Evolutionary conservation across 2,888 invertebrate genomes (phyloP), one percentile per base, ranked within the genome.

Genomic region (Creontiades dilutus): DNA sequence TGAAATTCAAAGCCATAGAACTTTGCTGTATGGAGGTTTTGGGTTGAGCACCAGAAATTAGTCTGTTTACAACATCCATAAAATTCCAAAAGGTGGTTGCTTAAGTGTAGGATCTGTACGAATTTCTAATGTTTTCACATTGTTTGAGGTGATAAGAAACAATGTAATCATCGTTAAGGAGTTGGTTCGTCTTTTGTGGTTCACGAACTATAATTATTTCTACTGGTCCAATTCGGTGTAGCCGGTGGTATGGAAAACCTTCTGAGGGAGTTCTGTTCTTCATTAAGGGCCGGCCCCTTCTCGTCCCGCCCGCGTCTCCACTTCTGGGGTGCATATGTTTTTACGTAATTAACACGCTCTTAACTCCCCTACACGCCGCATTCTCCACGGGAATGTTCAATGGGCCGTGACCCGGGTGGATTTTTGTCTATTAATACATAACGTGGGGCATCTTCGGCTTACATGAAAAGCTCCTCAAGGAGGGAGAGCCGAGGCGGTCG

Each of bases 301-400:
- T 14, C 81, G 16, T 2, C 37, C 16, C 80, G 3, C 14, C 37
- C 37, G 7, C 37, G 2, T 37, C 80, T 37, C 27, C 16, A 47
- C 86, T 86, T 47, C 48, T 86, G 75, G 14, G 57, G 75, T 86
- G 86, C 86, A 86, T 86, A 86, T 86, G 86, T 86, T 86, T 46
- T 86, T 37, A 86, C 86, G 86, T 86, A 86, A 86, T 86, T 86
- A 86, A 86, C 86, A 86, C 86, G 86, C 86, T 86, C 86, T 86
- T 75, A 86, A 47, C 86, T 52, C 14, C 61, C 47, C 47, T 46
- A 57, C 23, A 4, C 82, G 52, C 75, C 61, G 75, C 86, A 86
- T 86, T 86, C 75, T 75, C 86, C 27, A 55, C 55, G 46, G 86
- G 75, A 86, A 75, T 75, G 27, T 75, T 86, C 86, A 86, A 86